These are phyloP conservation scores for Ciconia stormi DNA, from an alignment of 2,113 vertebrate genomes.

Conservation along the genomic window DNA sequence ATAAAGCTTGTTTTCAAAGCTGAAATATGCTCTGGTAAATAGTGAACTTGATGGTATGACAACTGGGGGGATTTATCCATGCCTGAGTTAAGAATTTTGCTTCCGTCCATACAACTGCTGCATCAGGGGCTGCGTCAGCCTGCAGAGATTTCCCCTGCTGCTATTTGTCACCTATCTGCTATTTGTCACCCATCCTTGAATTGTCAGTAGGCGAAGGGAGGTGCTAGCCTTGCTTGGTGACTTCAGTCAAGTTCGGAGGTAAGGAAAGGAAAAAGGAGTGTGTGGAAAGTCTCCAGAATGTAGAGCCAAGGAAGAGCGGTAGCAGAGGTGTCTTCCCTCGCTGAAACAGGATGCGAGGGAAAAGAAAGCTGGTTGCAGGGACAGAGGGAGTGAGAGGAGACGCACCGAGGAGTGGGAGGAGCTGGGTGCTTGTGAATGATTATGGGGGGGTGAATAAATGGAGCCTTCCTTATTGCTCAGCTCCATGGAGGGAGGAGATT, in stretches of 20 bases:
- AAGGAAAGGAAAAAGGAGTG: background rate
- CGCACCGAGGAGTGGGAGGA: fast-evolving
- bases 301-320: background rate
- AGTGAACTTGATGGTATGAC: background rate
- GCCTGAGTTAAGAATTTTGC: background rate
- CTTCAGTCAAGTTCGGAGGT: background rate
- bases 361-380: background rate
- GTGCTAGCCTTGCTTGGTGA: background rate
- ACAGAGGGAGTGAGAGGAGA: background rate
- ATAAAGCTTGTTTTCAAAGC: background rate
- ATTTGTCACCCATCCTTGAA: background rate
- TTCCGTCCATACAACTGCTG: background rate
- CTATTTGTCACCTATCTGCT: background rate
- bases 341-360: background rate
- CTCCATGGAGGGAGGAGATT: background rate
- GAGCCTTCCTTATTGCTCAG: background rate
- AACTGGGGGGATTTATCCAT: background rate
- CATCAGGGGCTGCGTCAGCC: background rate
- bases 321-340: background rate
- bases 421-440: background rate
- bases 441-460: background rate
- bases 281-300: background rate
- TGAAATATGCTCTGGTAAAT: background rate
- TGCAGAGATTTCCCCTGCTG: background rate
- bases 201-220: fast-evolving